phyloP scores from a whole-genome alignment of 2,797 vertebrate species.

The Lagorchestes hirsutus region DNA sequence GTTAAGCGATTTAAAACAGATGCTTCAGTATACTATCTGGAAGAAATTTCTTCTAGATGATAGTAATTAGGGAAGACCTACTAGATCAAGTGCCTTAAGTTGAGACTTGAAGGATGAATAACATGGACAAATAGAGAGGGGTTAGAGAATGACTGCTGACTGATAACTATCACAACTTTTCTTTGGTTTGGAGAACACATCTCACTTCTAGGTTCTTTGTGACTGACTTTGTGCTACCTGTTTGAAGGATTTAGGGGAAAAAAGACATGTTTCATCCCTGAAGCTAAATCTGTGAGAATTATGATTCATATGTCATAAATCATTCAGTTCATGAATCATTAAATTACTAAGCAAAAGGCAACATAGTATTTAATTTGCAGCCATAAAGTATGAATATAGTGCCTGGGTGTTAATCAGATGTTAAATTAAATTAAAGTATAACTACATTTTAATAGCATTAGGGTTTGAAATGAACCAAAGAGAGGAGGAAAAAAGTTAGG shows the following conservation, averaged over 20 bases:
- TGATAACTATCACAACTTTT: neutral
- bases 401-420: slow-evolving; percentile 60
- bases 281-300: slow-evolving; percentile 53
- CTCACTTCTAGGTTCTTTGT: slow-evolving; percentile 19
- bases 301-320: slow-evolving; percentile 67
- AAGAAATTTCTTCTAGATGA: neutral
- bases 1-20: neutral
- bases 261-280: slow-evolving; percentile 47
- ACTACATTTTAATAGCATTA: slow-evolving; percentile 56
- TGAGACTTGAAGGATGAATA: neutral
- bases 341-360: slow-evolving; percentile 65
- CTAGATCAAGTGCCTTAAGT: neutral
- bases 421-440: slow-evolving; percentile 71
- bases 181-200: neutral
- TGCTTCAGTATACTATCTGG: neutral
- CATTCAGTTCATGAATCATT: slow-evolving; percentile 66
- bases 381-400: slow-evolving; percentile 54
- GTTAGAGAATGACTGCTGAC: neutral
- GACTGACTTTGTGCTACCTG: slow-evolving; percentile 25
- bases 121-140: neutral
- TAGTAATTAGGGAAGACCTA: neutral
- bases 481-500: neutral
- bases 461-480: neutral
- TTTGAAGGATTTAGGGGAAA: slow-evolving; percentile 49
- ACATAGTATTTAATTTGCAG: slow-evolving; percentile 66